Percentiles rank a stretch among this genome's conserved stretches.
Conservation (phyloP, 1,140 invertebrate species). For the Drosophila albomicans region DNA sequence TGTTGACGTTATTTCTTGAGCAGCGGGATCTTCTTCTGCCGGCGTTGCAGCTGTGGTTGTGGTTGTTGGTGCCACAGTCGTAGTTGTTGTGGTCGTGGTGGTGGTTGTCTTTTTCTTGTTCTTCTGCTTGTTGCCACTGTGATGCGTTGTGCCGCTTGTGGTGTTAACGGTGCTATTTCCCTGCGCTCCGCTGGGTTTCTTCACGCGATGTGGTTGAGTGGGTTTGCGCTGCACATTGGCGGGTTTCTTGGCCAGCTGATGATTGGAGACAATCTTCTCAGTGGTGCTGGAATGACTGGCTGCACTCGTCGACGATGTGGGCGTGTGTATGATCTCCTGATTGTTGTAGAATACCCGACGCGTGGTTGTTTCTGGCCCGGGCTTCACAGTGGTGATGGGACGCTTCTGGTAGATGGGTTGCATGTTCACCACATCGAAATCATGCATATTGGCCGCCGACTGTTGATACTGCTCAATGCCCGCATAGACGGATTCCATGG, state of each 20-base stretch:
- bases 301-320: constrained; percentile 40
- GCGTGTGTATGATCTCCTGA: constrained; percentile 72
- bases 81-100: constrained; percentile 56
- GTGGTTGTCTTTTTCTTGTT: constrained; percentile 71
- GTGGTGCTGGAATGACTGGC: constrained; percentile 27
- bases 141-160: background rate
- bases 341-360: constrained; percentile 77
- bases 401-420: constrained; percentile 78
- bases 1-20: constrained; percentile 40
- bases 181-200: constrained; percentile 59
- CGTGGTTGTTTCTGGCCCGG: constrained; percentile 64
- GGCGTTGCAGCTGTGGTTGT: constrained; percentile 31
- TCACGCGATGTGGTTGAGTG: constrained; percentile 60
- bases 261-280: constrained; percentile 38
- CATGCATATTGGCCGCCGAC: constrained; percentile 64
- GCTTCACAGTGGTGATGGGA: constrained; percentile 49
- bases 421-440: constrained; percentile 75
- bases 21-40: constrained; percentile 36
- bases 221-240: constrained; percentile 57
- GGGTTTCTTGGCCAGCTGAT: constrained; percentile 70
- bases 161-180: constrained; percentile 21
- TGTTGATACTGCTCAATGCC: constrained; percentile 81
- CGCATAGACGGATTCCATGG: constrained; percentile 78
- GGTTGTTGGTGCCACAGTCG: constrained; percentile 46
- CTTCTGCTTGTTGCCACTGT: constrained; percentile 55